Conservation (phyloP, 2,113 vertebrate genomes). For the Indri indri region DNA sequence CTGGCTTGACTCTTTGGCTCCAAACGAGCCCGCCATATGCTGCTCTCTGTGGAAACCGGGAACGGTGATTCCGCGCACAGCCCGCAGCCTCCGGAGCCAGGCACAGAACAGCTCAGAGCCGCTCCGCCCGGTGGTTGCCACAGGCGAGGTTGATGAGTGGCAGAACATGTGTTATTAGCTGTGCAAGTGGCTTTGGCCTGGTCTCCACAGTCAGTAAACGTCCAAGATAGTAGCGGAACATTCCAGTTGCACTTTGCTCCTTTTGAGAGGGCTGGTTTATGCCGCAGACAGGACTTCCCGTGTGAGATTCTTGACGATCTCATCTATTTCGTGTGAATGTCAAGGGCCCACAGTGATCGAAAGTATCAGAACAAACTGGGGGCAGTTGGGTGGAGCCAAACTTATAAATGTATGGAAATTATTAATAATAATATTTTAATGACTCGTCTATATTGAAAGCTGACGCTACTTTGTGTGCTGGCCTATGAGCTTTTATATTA, state of each 20-base stretch:
- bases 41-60: not conserved
- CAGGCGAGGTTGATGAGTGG: accelerated
- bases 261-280: not conserved
- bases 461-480: not conserved
- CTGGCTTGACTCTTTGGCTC: not conserved
- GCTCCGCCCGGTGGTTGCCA: not conserved
- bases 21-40: not conserved
- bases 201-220: accelerated
- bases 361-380: accelerated
- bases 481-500: not conserved
- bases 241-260: not conserved
- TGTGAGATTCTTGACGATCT: not conserved
- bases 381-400: not conserved
- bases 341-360: not conserved
- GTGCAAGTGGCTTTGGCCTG: not conserved
- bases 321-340: not conserved
- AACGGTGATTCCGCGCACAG: not conserved
- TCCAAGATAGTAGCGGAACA: accelerated
- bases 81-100: not conserved
- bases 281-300: not conserved
- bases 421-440: slow-evolving; percentile 13
- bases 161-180: accelerated
- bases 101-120: not conserved
- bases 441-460: not conserved
- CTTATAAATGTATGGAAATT: not conserved